Conservation (phyloP, 92 coral and sea anemone genomes). For the Plumapathes pennacea region DNA sequence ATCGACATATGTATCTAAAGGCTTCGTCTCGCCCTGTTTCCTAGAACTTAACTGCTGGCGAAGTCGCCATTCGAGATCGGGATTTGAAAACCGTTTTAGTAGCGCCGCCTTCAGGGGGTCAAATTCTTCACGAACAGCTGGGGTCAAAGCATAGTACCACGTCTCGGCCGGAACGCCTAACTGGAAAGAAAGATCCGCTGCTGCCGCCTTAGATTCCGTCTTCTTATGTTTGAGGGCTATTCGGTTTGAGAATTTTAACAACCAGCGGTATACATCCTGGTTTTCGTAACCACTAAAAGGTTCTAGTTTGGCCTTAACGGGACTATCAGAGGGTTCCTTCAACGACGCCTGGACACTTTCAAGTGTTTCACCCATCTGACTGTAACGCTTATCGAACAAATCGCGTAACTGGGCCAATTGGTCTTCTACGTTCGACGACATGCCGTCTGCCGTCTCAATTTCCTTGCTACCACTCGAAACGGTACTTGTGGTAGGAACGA, state of each 20-base stretch:
- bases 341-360: too few relatives aligned
- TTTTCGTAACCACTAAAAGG: slow-evolving; percentile 2
- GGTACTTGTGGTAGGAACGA: too few relatives aligned
- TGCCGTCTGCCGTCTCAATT: too few relatives aligned
- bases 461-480: too few relatives aligned
- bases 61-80: slow-evolving; percentile 4
- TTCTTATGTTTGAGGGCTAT: neutral
- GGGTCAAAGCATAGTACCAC: neutral
- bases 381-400: too few relatives aligned
- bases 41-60: slow-evolving; percentile 6
- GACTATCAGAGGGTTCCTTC: too few relatives aligned
- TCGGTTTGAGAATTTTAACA: neutral
- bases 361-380: too few relatives aligned
- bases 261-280: slow-evolving; percentile 1
- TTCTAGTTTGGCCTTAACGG: too few relatives aligned
- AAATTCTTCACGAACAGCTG: neutral
- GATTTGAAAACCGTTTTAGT: neutral
- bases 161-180: neutral
- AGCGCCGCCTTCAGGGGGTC: neutral
- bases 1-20: slow-evolving; percentile 7
- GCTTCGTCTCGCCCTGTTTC: slow-evolving; percentile 4
- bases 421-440: too few relatives aligned
- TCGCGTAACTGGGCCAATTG: too few relatives aligned
- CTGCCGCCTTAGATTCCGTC: neutral
- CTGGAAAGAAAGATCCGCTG: neutral